These are phyloP conservation scores for Erebia ligea DNA, from an alignment of 2,888 invertebrate genomes.

Conservation along the genomic window DNA sequence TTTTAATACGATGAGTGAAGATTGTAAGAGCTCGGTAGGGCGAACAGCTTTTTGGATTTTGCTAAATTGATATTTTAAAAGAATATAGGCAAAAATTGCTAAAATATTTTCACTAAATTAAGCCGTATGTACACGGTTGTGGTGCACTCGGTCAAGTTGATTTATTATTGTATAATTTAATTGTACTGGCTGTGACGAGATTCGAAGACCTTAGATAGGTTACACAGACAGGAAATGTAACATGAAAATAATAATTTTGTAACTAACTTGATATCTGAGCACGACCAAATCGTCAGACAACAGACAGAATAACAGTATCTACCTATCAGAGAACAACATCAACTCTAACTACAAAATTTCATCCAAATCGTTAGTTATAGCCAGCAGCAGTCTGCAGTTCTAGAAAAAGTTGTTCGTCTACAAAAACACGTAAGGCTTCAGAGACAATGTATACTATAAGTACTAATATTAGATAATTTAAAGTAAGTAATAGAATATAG, in stretches of 20 bases:
- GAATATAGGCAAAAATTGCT: not conserved
- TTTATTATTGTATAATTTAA: not conserved
- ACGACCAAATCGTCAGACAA: too few relatives aligned
- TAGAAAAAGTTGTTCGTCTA: not conserved
- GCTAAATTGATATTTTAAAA: not conserved
- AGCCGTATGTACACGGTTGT: not conserved
- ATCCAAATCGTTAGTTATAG: not conserved
- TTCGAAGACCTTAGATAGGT: not conserved
- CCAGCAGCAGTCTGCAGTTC: not conserved
- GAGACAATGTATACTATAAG: conserved; percentile 16
- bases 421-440: not conserved
- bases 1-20: conserved; percentile 16
- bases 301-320: too few relatives aligned
- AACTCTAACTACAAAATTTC: not conserved
- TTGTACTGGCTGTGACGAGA: conserved; percentile 27
- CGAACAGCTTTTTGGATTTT: conserved; percentile 7
- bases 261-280: too few relatives aligned
- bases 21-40: not conserved
- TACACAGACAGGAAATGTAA: too few relatives aligned
- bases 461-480: conserved; percentile 30
- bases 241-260: too few relatives aligned
- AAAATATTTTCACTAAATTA: not conserved
- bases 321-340: too few relatives aligned
- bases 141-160: not conserved
- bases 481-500: conserved; percentile 32